Conservation (phyloP, 1,140 invertebrate species). For the Anastatus disparis region DNA sequence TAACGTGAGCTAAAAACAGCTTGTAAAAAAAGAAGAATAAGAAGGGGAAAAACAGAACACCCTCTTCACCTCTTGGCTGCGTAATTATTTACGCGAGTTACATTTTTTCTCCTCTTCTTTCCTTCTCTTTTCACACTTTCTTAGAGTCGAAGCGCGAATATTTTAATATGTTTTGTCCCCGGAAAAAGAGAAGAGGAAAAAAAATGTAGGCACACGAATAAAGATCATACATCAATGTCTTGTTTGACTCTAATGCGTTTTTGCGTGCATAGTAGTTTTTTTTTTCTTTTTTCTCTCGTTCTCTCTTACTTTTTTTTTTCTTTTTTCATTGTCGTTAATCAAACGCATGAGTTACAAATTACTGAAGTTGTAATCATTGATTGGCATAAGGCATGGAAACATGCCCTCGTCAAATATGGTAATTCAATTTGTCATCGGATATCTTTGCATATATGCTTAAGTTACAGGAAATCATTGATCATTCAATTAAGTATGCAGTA, state of each 20-base stretch:
- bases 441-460: background rate
- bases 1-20: conserved; percentile 40
- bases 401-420: background rate
- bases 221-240: conserved; percentile 41
- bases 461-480: conserved; percentile 17
- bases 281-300: background rate
- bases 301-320: too few species aligned
- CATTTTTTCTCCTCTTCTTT: too few species aligned
- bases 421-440: conserved; percentile 8
- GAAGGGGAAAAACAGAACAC: conserved; percentile 15
- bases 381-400: conserved; percentile 8
- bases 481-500: too few species aligned
- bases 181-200: conserved; percentile 10
- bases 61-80: conserved; percentile 11
- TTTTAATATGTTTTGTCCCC: conserved; percentile 26
- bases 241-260: conserved; percentile 26
- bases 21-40: conserved; percentile 40
- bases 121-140: background rate
- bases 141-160: background rate
- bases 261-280: conserved; percentile 11
- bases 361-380: conserved; percentile 33
- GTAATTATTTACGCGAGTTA: conserved; percentile 37
- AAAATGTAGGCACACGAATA: too few species aligned
- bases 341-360: conserved; percentile 34
- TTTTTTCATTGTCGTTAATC: background rate